These are phyloP conservation scores for Rostratula benghalensis DNA, from an alignment of 2,113 vertebrate species.

Conservation along the genomic window DNA sequence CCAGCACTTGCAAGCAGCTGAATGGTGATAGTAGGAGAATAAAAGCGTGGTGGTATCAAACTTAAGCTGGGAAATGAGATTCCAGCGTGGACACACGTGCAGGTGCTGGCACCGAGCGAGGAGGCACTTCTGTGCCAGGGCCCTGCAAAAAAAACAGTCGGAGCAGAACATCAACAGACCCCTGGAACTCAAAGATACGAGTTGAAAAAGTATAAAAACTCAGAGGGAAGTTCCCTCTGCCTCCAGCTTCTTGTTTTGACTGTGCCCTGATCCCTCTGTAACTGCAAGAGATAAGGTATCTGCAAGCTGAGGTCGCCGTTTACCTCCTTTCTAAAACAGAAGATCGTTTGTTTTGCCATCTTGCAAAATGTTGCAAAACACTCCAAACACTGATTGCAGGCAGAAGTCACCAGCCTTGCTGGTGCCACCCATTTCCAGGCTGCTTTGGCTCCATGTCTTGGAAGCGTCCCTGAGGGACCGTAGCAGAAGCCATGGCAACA, in stretches of 20 bases:
- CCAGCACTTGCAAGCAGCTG: not conserved
- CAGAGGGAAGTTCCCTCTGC: not conserved
- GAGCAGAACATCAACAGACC: not conserved
- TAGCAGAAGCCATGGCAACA: not conserved
- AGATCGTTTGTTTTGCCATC: not conserved
- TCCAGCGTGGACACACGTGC: accelerated
- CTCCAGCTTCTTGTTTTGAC: not conserved
- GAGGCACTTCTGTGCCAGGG: not conserved
- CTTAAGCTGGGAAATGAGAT: not conserved
- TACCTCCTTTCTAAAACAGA: not conserved
- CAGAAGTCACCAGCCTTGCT: not conserved
- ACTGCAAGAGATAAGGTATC: not conserved
- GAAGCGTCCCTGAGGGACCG: accelerated
- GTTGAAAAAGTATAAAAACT: not conserved
- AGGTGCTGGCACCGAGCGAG: not conserved
- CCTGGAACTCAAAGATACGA: not conserved
- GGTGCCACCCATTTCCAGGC: not conserved
- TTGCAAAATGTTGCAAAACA: not conserved
- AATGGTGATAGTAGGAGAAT: not conserved
- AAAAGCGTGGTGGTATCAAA: not conserved
- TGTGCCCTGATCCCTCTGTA: not conserved
- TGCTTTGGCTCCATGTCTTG: accelerated
- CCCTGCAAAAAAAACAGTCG: not conserved
- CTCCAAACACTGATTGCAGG: not conserved
- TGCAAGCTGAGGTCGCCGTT: not conserved